These are phyloP conservation scores for Diplosoma virens DNA, from an alignment of 23 tunicate species.

Conservation along the genomic window DNA sequence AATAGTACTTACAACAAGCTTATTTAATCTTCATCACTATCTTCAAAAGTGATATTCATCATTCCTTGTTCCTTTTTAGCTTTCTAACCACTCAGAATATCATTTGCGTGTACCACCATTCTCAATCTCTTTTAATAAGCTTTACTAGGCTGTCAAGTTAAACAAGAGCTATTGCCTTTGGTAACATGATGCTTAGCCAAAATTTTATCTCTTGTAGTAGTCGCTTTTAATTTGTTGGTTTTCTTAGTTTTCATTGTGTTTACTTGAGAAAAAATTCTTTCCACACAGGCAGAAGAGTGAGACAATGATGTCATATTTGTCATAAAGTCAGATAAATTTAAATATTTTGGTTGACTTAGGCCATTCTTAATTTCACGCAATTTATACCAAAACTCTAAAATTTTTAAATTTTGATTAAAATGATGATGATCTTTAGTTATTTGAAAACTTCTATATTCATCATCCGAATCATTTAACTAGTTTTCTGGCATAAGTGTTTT, in stretches of 20 bases:
- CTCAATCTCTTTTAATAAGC: neutral
- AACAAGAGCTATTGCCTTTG: neutral
- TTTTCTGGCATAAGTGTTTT: neutral
- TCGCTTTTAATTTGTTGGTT: neutral
- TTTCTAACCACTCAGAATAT: neutral
- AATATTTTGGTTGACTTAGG: neutral
- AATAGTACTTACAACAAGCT: neutral
- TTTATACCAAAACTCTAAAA: neutral
- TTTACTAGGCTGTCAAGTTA: neutral
- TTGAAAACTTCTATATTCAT: too few species aligned
- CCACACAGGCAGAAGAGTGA: slow-evolving; percentile 6
- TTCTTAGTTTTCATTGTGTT: neutral
- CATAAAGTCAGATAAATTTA: neutral
- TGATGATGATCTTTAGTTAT: too few species aligned
- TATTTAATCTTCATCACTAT: neutral
- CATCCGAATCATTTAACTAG: neutral
- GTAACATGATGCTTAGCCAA: neutral
- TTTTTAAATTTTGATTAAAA: neutral
- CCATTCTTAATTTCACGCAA: too few species aligned
- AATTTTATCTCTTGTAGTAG: neutral
- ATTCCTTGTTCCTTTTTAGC: neutral
- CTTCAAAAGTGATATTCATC: neutral
- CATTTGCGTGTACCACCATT: neutral
- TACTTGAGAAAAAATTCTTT: slow-evolving; percentile 16
- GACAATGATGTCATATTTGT: neutral